Conservation (phyloP, 2,113 vertebrate species). For the Morone chrysops region DNA sequence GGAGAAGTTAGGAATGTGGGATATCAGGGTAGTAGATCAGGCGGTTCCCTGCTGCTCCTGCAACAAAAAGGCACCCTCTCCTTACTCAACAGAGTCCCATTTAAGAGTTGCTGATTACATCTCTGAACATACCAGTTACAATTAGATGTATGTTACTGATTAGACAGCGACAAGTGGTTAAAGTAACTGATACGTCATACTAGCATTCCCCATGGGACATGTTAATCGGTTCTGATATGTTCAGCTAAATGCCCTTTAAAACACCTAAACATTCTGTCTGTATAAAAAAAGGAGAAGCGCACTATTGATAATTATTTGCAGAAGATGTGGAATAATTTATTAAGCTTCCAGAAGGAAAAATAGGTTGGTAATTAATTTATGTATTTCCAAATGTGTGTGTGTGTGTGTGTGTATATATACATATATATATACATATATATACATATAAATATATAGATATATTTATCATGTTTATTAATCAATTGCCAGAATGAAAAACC, state of each 20-base stretch:
- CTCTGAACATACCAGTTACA: constrained; percentile 77
- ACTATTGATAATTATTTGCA: neutral
- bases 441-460: too few relatives aligned
- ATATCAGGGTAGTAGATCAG: constrained; percentile 75
- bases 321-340: too few relatives aligned
- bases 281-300: neutral
- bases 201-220: constrained; percentile 33
- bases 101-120: constrained; percentile 77
- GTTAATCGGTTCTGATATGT: constrained; percentile 25
- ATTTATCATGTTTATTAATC: neutral
- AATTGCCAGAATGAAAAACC: neutral
- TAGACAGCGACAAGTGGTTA: constrained; percentile 65
- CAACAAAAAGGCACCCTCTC: constrained; percentile 53
- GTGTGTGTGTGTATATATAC: too few relatives aligned
- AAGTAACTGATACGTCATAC: constrained; percentile 64
- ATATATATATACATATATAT: too few relatives aligned
- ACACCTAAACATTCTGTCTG: neutral
- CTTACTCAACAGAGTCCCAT: constrained; percentile 71
- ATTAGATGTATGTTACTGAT: constrained; percentile 82
- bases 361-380: neutral
- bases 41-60: constrained; percentile 40
- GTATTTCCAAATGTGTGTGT: neutral
- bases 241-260: constrained; percentile 18
- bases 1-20: constrained; percentile 76
- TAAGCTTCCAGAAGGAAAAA: too few relatives aligned